Percentiles rank a stretch among this genome's conserved stretches.
Evolutionary conservation across 1,140 invertebrate genomes (phyloP).

Genomic region (Apis cerana): DNA sequence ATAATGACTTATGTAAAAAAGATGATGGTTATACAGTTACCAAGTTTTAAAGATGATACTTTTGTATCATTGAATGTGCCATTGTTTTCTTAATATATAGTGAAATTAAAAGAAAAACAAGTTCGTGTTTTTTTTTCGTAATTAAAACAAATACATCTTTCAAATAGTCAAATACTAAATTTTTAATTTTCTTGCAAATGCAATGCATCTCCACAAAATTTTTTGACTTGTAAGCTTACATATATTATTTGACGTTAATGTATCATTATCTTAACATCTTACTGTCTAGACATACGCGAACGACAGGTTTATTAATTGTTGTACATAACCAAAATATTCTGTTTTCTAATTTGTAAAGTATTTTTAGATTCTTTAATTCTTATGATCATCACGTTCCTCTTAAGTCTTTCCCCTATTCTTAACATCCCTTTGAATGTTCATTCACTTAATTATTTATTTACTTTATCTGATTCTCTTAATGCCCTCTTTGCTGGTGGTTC

Average conservation of each 20-base stretch:
- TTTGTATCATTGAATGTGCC: slow-evolving; percentile 23
- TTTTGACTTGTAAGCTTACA: slow-evolving; percentile 51
- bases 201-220: slow-evolving; percentile 35
- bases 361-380: slow-evolving; percentile 68
- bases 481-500: slow-evolving; percentile 80
- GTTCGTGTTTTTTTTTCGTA: slow-evolving; percentile 10
- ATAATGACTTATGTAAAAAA: slow-evolving; percentile 32
- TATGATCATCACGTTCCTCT: slow-evolving; percentile 64
- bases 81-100: slow-evolving; percentile 24
- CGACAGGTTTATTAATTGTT: slow-evolving; percentile 78
- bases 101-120: slow-evolving; percentile 26
- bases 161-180: slow-evolving; percentile 24
- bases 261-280: slow-evolving; percentile 72
- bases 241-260: slow-evolving; percentile 61
- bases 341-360: slow-evolving; percentile 78
- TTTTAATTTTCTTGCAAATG: slow-evolving; percentile 45
- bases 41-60: slow-evolving; percentile 15
- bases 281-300: slow-evolving; percentile 76
- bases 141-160: slow-evolving; percentile 37
- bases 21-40: slow-evolving; percentile 17
- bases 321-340: slow-evolving; percentile 80
- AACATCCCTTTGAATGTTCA: slow-evolving; percentile 50
- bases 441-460: slow-evolving; percentile 78
- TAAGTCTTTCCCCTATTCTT: slow-evolving; percentile 64
- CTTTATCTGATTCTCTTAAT: slow-evolving; percentile 78